Conservation (phyloP, 2,113 vertebrate genomes). For the Lamprologus sp. region DNA sequence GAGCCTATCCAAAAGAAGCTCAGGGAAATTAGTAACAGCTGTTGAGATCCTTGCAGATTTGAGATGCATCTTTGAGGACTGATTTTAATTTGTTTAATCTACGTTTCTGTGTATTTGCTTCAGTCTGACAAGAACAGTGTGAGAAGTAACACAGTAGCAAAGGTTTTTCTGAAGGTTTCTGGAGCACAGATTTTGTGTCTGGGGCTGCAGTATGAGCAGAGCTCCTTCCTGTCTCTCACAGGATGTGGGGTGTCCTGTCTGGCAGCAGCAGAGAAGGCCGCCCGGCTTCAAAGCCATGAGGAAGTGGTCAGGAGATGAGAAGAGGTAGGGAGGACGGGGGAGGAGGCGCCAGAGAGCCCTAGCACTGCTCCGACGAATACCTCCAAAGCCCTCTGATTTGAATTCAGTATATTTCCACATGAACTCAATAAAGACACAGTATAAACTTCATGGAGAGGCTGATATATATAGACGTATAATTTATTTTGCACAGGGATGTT, state of each 20-base stretch:
- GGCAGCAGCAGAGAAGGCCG: constrained; percentile 55
- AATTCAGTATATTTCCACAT: not conserved
- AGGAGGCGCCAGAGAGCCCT: not conserved
- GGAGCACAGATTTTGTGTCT: constrained; percentile 29
- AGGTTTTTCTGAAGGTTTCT: constrained; percentile 24
- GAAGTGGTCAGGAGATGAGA: constrained; percentile 62
- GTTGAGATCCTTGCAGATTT: constrained; percentile 45
- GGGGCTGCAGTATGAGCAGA: not conserved
- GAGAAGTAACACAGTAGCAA: not conserved
- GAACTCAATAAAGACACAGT: not conserved
- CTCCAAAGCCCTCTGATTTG: not conserved
- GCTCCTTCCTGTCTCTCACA: constrained; percentile 68
- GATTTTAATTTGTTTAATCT: not conserved
- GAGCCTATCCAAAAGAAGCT: constrained; percentile 53
- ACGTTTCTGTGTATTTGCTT: not conserved
- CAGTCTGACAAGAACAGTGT: not conserved
- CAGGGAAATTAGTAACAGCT: constrained; percentile 68
- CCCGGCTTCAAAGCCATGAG: constrained; percentile 63
- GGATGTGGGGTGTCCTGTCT: constrained; percentile 82
- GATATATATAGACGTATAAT: not conserved
- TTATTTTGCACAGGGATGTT: not conserved
- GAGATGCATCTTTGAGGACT: constrained; percentile 41
- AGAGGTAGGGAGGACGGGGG: constrained; percentile 21
- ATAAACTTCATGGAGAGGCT: not conserved
- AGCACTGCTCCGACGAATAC: not conserved